A percentile compares a stretch with the other conserved stretches of the same genome.
Evolutionary conservation across 2,113 vertebrate genomes (phyloP).

Genomic region (Delphinapterus leucas): DNA sequence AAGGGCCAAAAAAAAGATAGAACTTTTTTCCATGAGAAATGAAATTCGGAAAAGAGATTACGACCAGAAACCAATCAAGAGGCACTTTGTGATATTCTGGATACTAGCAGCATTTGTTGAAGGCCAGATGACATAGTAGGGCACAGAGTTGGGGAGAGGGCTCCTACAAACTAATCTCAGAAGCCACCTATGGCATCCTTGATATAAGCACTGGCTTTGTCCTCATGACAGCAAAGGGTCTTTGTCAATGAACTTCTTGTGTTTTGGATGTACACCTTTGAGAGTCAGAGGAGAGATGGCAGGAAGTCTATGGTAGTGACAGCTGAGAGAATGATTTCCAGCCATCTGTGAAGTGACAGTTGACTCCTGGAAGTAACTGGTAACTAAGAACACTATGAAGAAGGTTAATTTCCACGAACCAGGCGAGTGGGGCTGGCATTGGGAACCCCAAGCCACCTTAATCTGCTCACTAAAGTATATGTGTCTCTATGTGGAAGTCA

Average conservation of each 20-base stretch:
- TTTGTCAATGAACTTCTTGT: not conserved
- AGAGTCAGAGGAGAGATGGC: not conserved
- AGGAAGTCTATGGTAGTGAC: not conserved
- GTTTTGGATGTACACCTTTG: not conserved
- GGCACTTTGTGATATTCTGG: not conserved
- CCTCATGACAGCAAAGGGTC: not conserved
- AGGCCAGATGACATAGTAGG: not conserved
- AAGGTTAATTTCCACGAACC: not conserved
- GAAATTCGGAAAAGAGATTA: slow-evolving; percentile 6
- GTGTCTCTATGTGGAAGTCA: not conserved
- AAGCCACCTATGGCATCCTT: not conserved
- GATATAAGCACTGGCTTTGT: not conserved
- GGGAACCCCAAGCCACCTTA: not conserved
- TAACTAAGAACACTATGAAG: not conserved
- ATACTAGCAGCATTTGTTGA: not conserved
- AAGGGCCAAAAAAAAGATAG: not conserved
- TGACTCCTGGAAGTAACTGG: not conserved
- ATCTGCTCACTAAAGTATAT: not conserved
- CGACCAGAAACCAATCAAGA: not conserved
- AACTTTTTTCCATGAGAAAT: not conserved
- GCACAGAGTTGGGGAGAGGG: not conserved
- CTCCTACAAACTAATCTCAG: not conserved
- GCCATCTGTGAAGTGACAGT: not conserved
- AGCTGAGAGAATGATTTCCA: not conserved
- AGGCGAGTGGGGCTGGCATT: not conserved